A percentile compares a stretch with the other conserved stretches of the same genome.
Conservation (phyloP, 1,140 invertebrate genomes). For the Achroia grisella region DNA sequence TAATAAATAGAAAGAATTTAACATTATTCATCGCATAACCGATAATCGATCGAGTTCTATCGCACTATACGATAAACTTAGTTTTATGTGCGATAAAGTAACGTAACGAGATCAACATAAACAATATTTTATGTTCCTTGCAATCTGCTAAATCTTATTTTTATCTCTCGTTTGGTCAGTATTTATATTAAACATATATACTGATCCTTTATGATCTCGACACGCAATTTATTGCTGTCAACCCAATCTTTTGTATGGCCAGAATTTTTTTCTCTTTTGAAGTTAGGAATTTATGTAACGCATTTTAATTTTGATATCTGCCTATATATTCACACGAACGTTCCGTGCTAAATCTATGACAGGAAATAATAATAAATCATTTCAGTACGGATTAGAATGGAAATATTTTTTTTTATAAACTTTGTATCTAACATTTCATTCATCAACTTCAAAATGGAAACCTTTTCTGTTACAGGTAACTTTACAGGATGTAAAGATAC, state of each 20-base stretch:
- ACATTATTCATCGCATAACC: background rate
- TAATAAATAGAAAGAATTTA: no score
- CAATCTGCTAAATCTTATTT: conserved; percentile 63
- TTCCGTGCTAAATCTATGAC: no score
- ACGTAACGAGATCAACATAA: conserved; percentile 62
- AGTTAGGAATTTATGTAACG: background rate
- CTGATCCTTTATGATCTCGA: conserved; percentile 29
- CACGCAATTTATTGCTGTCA: conserved; percentile 36
- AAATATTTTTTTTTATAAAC: no score
- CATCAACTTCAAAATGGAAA: no score
- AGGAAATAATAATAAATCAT: no score
- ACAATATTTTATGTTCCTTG: conserved; percentile 63
- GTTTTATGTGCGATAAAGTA: conserved; percentile 64
- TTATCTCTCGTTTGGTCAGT: conserved; percentile 31
- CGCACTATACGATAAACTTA: conserved; percentile 46
- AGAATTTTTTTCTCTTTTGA: conserved; percentile 19
- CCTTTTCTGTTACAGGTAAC: no score
- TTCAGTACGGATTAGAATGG: no score
- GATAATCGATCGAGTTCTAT: conserved; percentile 43
- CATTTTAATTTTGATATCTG: background rate
- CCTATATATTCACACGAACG: no score
- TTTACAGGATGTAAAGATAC: no score
- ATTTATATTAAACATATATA: background rate
- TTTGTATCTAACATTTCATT: no score
- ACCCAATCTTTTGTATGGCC: conserved; percentile 14